Evolutionary conservation across 2,797 vertebrate genomes (phyloP), one percentile per base, ranked within the genome.

Genomic region (Enteromius trimaculatus): DNA sequence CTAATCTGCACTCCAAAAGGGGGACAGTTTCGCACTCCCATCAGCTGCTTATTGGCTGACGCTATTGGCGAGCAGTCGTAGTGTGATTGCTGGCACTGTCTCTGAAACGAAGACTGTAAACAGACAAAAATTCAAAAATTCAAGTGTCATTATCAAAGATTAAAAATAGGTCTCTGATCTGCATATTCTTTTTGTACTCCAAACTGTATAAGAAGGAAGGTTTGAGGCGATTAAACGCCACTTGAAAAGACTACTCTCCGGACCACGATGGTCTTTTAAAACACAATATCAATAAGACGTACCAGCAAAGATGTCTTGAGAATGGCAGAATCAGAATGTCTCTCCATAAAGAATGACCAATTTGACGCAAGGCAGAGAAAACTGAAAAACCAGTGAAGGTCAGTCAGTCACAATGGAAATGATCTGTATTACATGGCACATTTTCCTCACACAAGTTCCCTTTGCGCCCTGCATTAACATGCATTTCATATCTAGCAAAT

Each of bases 311-410:
- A 85, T 80, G 78, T 87, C 84, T 87, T 91, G 90, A 91, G 23
- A 84, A 29, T 42, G 34, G 31, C 86, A 60, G 88, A 29, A 51
- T 89, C 85, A 87, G 89, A 91, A 92, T 90, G 90, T 90, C 90
- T 90, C 87, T 83, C 84, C 88, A 93, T 89, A 92, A 92, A 89
- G 90, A 88, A 72, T 90, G 87, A 89, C 90, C 87, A 88, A 91
- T 88, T 92, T 87, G 6, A 11, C 26, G 76, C 87, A n/a, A 68
- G 49, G 85, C 39, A n/a, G 74, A 37, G 60, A 62, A 60, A 74
- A 42, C 44, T 39, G 9, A 44, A 53, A 23, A 58, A 58, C 11
- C 58, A n/a, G n/a, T n/a, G n/a, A n/a, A n/a, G n/a, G 39, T 19
- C 34, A 77, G n/a, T 39, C 66, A 51, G 21, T 39, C 16, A 65